These are phyloP conservation scores for Acleris sparsana DNA, from an alignment of 2,888 invertebrate species.

Conservation along the genomic window DNA sequence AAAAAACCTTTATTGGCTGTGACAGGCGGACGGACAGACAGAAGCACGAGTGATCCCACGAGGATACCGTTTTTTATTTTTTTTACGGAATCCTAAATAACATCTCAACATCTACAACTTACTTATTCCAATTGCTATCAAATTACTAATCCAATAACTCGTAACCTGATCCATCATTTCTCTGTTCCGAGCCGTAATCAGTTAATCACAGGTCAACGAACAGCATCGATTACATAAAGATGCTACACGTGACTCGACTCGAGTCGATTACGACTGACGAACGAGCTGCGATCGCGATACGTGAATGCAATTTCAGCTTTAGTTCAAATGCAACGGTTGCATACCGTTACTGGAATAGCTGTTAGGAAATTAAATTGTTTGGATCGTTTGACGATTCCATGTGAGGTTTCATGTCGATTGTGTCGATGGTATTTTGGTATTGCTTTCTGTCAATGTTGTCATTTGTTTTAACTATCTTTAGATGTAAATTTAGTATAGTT, in stretches of 20 bases:
- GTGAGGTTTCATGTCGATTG: not conserved
- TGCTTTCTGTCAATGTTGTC: no score
- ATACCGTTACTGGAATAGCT: constrained; percentile 17
- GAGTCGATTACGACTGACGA: constrained; percentile 10
- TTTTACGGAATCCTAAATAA: not conserved
- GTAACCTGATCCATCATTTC: constrained; percentile 18
- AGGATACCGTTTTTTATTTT: no score
- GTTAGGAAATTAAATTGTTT: constrained; percentile 32
- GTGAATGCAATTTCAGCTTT: constrained; percentile 23
- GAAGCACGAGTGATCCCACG: no score
- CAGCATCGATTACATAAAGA: constrained; percentile 20
- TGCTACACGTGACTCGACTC: constrained; percentile 24
- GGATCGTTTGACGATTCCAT: not conserved
- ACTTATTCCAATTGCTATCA: not conserved
- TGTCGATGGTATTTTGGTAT: no score
- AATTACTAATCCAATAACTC: constrained; percentile 4
- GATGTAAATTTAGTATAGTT: no score
- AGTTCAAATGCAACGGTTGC: constrained; percentile 24
- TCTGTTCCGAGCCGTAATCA: constrained; percentile 13
- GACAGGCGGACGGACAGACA: no score
- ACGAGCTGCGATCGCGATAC: not conserved
- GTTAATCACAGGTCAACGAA: constrained; percentile 17
- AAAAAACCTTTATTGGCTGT: no score
- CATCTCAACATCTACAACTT: not conserved
- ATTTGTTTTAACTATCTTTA: no score